phyloP scores from a whole-genome alignment of 2,113 vertebrate species.

The Oceanites oceanicus region DNA sequence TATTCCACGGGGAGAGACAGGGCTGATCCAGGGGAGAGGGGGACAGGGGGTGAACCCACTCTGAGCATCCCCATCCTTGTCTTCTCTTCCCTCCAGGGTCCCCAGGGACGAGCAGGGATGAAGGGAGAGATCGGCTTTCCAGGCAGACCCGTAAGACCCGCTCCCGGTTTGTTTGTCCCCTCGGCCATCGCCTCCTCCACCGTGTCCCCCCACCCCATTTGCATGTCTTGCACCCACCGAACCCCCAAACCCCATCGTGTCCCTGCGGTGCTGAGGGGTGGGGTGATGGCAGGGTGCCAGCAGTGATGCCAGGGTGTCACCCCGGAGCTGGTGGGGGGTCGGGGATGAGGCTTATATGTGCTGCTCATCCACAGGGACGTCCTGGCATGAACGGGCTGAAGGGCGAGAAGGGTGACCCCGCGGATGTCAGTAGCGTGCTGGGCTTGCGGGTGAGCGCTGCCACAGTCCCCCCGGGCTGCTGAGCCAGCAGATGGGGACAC shows the following conservation, averaged over 20 bases:
- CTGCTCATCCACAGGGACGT: slow-evolving; percentile 79
- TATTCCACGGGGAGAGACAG: rapidly evolving
- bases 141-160: slow-evolving; percentile 86
- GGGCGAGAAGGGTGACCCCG: slow-evolving; percentile 88
- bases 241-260: neutral
- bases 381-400: slow-evolving; percentile 89
- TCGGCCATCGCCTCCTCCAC: rapidly evolving
- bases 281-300: neutral
- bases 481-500: neutral
- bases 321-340: neutral
- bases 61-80: neutral
- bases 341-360: neutral
- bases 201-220: rapidly evolving
- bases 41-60: rapidly evolving
- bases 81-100: slow-evolving; percentile 74
- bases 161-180: neutral
- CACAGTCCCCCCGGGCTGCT: rapidly evolving
- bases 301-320: neutral
- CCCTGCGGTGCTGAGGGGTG: neutral
- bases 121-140: slow-evolving; percentile 97
- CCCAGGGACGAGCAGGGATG: slow-evolving; percentile 74
- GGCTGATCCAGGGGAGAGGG: neutral
- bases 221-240: rapidly evolving
- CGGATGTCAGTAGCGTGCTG: slow-evolving; percentile 19
- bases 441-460: slow-evolving; percentile 76